phyloP scores from a whole-genome alignment of 2,797 vertebrate species.

The Pantherophis vulpinus region DNA sequence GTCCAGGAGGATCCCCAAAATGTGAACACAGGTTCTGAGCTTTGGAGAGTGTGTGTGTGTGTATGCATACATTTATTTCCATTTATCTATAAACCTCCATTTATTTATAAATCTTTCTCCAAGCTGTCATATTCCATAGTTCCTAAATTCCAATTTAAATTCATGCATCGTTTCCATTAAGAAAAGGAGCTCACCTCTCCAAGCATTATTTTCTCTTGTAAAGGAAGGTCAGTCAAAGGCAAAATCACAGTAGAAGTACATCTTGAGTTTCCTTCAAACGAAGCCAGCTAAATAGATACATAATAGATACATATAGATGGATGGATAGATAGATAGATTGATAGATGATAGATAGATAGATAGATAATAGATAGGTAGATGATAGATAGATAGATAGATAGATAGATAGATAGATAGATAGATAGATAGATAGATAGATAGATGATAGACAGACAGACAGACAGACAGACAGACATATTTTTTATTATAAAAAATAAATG shows the following conservation, averaged over 20 bases:
- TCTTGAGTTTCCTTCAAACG: slow-evolving; percentile 11
- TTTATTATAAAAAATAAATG: neutral
- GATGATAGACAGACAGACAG: too few relatives aligned
- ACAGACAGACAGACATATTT: too few relatives aligned
- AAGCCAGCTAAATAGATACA: slow-evolving; percentile 28
- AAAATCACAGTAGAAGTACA: slow-evolving; percentile 40
- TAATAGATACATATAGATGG: slow-evolving; percentile 8
- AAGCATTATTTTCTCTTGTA: slow-evolving; percentile 52
- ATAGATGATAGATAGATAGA: neutral
- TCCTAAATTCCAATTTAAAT: neutral
- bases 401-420: too few relatives aligned
- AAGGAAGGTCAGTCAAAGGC: slow-evolving; percentile 52
- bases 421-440: too few relatives aligned
- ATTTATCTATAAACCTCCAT: neutral
- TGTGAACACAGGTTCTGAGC: neutral
- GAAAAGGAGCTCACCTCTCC: slow-evolving; percentile 47
- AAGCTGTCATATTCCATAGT: neutral
- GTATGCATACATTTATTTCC: neutral
- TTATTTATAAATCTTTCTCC: neutral
- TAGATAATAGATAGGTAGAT: too few relatives aligned
- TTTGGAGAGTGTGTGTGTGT: neutral
- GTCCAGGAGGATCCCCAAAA: neutral
- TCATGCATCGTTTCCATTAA: slow-evolving; percentile 13
- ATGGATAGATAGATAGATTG: neutral
- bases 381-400: neutral